These are phyloP conservation scores for Grallaria varia DNA, from an alignment of 2,113 vertebrate genomes.

Conservation along the genomic window DNA sequence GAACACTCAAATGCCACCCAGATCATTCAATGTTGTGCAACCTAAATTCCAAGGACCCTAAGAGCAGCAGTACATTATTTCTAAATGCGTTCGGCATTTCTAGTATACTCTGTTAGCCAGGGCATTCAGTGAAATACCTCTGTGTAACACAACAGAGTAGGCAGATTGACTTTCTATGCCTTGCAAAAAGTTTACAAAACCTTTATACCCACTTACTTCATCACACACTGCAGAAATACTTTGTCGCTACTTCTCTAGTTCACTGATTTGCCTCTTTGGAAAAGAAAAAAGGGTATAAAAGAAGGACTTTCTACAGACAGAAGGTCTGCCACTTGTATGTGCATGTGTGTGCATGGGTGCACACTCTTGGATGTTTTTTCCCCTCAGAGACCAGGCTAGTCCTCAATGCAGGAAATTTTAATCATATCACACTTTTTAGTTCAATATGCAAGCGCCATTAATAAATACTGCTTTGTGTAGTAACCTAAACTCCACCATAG, in stretches of 20 bases:
- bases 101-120: neutral
- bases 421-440: neutral
- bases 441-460: neutral
- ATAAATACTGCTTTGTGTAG: neutral
- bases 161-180: neutral
- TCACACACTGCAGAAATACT: neutral
- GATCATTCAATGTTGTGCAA: neutral
- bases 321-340: neutral
- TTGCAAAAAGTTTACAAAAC: neutral
- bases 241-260: neutral
- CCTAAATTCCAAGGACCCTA: conserved; percentile 26
- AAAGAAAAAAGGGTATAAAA: neutral
- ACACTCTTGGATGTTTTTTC: neutral
- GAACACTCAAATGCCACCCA: neutral
- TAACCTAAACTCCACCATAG: neutral
- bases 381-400: neutral
- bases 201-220: neutral
- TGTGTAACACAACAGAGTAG: neutral
- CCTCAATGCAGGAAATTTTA: neutral
- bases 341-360: rapidly evolving
- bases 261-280: neutral
- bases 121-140: neutral
- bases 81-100: neutral
- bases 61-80: conserved; percentile 11
- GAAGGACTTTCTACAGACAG: neutral